Percentiles rank a stretch among this genome's conserved stretches.
Conservation (phyloP, 1,140 invertebrate genomes). For the Drosophila trapezifrons region DNA sequence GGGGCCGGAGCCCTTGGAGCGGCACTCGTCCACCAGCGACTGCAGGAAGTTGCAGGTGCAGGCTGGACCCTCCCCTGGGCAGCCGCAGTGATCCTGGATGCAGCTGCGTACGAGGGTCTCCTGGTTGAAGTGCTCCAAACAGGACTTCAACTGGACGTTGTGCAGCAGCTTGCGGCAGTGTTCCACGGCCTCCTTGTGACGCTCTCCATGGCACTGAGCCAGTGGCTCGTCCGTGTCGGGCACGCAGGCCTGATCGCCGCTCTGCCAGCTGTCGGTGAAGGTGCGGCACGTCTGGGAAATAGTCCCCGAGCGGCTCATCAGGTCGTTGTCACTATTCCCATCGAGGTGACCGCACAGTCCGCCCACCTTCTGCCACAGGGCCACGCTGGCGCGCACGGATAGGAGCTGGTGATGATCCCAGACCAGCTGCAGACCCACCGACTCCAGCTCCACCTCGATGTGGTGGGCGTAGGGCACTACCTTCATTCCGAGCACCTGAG, state of each 20-base stretch:
- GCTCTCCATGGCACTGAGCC: slow-evolving; percentile 61
- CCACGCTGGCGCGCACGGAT: slow-evolving; percentile 87
- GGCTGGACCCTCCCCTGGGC: slow-evolving; percentile 85
- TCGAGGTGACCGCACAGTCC: slow-evolving; percentile 93
- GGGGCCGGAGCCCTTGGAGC: slow-evolving; percentile 86
- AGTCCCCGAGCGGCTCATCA: slow-evolving; percentile 86
- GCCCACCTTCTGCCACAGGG: slow-evolving; percentile 90
- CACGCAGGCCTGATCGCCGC: slow-evolving; percentile 83
- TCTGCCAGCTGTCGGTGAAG: slow-evolving; percentile 87
- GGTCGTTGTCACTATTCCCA: slow-evolving; percentile 88
- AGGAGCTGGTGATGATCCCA: slow-evolving; percentile 89
- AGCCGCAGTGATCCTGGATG: slow-evolving; percentile 90
- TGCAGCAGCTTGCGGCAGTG: slow-evolving; percentile 88
- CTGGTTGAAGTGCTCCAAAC: slow-evolving; percentile 86
- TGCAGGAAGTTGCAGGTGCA: slow-evolving; percentile 91
- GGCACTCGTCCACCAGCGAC: slow-evolving; percentile 91
- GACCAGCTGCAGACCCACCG: slow-evolving; percentile 88
- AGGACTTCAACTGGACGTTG: slow-evolving; percentile 87
- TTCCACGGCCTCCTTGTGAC: slow-evolving; percentile 85
- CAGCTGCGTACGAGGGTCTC: slow-evolving; percentile 86
- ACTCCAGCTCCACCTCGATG: slow-evolving; percentile 88
- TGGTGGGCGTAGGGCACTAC: slow-evolving; percentile 89
- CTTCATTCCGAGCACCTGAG: slow-evolving; percentile 87
- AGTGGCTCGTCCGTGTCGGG: slow-evolving; percentile 48
- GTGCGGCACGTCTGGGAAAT: slow-evolving; percentile 58